Percentiles rank a stretch among this genome's conserved stretches.
phyloP scores from a whole-genome alignment of 2,113 vertebrate genomes.

The Callithrix jacchus region DNA sequence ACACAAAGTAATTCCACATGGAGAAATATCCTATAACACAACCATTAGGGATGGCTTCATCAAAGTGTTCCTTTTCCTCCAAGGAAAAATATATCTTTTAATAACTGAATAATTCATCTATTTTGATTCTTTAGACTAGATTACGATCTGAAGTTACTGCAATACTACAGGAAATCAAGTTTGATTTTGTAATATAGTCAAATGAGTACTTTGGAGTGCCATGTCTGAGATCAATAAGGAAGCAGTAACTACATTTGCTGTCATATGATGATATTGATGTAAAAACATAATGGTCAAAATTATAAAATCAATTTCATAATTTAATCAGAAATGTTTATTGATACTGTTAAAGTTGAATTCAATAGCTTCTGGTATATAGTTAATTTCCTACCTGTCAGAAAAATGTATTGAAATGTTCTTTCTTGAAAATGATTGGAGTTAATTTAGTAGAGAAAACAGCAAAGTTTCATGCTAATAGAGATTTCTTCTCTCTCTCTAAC shows the following conservation, averaged over 20 bases:
- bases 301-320: slow-evolving; percentile 99
- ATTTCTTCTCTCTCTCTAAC: slow-evolving; percentile 38
- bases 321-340: slow-evolving; percentile 96
- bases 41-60: slow-evolving; percentile 48
- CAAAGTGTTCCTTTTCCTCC: slow-evolving; percentile 65
- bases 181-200: slow-evolving; percentile 98
- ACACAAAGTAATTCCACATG: slow-evolving; percentile 67
- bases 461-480: slow-evolving; percentile 64
- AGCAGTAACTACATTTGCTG: slow-evolving; percentile 96
- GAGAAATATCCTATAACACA: slow-evolving; percentile 66
- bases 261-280: slow-evolving; percentile 91
- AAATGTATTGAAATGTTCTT: slow-evolving; percentile 85
- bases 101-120: slow-evolving; percentile 82
- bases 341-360: slow-evolving; percentile 90
- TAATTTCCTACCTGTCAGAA: slow-evolving; percentile 89
- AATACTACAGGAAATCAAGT: slow-evolving; percentile 91
- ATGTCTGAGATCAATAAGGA: slow-evolving; percentile 94
- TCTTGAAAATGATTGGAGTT: slow-evolving; percentile 82
- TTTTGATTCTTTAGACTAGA: slow-evolving; percentile 79
- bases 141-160: slow-evolving; percentile 84
- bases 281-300: slow-evolving; percentile 91
- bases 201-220: slow-evolving; percentile 86
- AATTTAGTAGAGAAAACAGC: slow-evolving; percentile 75
- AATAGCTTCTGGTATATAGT: slow-evolving; percentile 87
- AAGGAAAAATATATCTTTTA: slow-evolving; percentile 77